A percentile compares a stretch with the other conserved stretches of the same genome.
These are phyloP conservation scores for Hipposideros armiger DNA, from an alignment of 2,113 vertebrate genomes.

Conservation along the genomic window DNA sequence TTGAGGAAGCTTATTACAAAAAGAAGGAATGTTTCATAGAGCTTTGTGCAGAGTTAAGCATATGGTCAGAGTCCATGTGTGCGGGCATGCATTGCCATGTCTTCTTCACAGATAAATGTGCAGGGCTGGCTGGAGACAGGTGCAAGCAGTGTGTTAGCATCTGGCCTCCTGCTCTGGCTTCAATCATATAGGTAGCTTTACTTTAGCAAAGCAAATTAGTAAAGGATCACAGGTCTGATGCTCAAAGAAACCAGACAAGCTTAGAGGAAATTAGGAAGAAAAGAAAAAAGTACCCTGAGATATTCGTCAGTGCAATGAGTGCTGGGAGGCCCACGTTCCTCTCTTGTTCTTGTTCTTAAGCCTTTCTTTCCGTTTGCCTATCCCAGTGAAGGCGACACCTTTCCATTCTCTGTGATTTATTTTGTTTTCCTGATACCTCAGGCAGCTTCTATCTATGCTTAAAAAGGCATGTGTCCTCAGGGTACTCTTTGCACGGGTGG, in stretches of 20 bases:
- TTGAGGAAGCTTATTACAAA: conserved; percentile 3
- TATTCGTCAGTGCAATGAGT: too few species aligned
- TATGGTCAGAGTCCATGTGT: conserved; percentile 45
- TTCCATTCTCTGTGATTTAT: background rate
- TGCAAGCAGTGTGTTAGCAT: conserved; percentile 69
- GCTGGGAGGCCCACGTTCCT: fast-evolving
- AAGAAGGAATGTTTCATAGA: background rate
- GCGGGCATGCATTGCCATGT: background rate
- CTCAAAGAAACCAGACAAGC: background rate
- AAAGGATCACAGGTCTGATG: background rate
- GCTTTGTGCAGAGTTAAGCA: conserved; percentile 55
- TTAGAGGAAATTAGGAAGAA: background rate
- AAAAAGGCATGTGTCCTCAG: background rate
- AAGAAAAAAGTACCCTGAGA: background rate
- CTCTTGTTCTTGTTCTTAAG: fast-evolving
- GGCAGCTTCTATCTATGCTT: background rate
- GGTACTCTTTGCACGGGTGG: background rate
- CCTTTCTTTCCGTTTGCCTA: background rate
- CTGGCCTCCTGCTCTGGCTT: conserved; percentile 70
- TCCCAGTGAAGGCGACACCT: background rate
- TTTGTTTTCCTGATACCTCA: background rate
- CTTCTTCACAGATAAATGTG: conserved; percentile 65
- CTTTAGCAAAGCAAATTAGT: conserved; percentile 70
- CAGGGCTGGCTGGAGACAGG: conserved; percentile 71
- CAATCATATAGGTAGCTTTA: conserved; percentile 13